Percentiles rank a stretch among this genome's conserved stretches.
phyloP scores from a whole-genome alignment of 2,888 invertebrate genomes.

The Parnassius mnemosyne region DNA sequence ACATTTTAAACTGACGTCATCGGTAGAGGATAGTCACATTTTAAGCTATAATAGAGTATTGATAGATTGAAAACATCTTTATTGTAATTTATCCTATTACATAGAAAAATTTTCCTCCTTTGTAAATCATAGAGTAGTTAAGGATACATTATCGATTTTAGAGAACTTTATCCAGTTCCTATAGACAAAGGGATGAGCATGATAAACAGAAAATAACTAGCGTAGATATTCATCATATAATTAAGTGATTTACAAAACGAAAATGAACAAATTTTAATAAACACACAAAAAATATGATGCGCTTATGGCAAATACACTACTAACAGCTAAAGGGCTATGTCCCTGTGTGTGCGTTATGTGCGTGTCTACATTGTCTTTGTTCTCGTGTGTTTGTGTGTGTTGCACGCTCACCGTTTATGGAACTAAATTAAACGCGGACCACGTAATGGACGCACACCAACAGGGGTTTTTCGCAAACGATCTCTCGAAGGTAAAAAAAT shows the following conservation, averaged over 20 bases:
- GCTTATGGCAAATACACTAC: conserved; percentile 80
- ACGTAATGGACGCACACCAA: conserved; percentile 74
- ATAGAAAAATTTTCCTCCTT: conserved; percentile 54
- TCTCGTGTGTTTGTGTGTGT: conserved; percentile 81
- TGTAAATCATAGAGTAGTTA: conserved; percentile 52
- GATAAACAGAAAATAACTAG: conserved; percentile 54
- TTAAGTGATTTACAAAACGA: conserved; percentile 34
- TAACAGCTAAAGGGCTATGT: conserved; percentile 65
- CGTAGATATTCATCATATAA: conserved; percentile 54
- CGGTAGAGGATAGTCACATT: conserved; percentile 31
- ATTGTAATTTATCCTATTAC: conserved; percentile 36
- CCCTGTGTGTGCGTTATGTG: conserved; percentile 78
- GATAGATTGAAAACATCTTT: conserved; percentile 43
- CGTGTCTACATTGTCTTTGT: conserved; percentile 81
- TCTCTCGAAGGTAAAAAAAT: conserved; percentile 95
- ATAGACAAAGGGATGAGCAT: conserved; percentile 72
- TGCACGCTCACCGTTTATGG: conserved; percentile 81
- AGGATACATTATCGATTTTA: conserved; percentile 47
- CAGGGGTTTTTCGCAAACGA: conserved; percentile 98
- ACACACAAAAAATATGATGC: conserved; percentile 33
- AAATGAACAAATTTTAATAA: conserved; percentile 15
- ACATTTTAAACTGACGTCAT: conserved; percentile 44
- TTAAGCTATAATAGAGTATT: conserved; percentile 42
- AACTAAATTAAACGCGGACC: conserved; percentile 75
- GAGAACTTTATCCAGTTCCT: conserved; percentile 59